Percentiles rank a stretch among this genome's conserved stretches.
Evolutionary conservation across 2,888 invertebrate species (phyloP).

Genomic region (Balanococcus diminutus): DNA sequence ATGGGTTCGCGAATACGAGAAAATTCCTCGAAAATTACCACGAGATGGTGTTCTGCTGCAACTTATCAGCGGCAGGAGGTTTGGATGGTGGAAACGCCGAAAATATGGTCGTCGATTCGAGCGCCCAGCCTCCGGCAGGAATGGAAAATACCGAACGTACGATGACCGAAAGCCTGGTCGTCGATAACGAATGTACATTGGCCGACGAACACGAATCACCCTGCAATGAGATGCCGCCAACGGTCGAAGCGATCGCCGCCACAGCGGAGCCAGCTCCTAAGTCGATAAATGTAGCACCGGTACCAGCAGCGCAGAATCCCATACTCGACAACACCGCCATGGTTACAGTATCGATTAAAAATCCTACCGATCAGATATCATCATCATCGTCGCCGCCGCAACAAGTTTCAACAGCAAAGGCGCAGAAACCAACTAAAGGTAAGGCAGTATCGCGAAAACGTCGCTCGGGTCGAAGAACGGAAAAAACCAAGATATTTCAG

Average conservation of each 20-base stretch:
- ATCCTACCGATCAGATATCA: not conserved
- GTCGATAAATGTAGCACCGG: not conserved
- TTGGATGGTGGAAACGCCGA: not conserved
- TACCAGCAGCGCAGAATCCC: not conserved
- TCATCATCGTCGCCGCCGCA: not conserved
- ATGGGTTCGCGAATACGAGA: not conserved
- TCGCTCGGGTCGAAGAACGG: not conserved
- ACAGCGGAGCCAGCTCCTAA: not conserved
- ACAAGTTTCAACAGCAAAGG: not conserved
- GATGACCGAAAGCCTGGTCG: not conserved
- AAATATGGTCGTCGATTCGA: not conserved
- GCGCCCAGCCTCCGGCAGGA: not conserved
- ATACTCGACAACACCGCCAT: not conserved
- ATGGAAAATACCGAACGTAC: not conserved
- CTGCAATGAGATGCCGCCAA: not conserved
- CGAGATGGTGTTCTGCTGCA: not conserved
- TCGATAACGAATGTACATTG: not conserved
- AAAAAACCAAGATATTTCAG: not conserved
- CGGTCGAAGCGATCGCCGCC: not conserved
- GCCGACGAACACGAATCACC: not conserved
- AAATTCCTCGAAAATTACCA: conserved; percentile 1
- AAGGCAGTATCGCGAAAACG: not conserved
- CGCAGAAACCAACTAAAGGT: not conserved
- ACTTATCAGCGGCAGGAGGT: not conserved
- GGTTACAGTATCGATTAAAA: not conserved